These are phyloP conservation scores for Sogatella furcifera DNA, from an alignment of 1,140 invertebrate genomes.

Conservation along the genomic window DNA sequence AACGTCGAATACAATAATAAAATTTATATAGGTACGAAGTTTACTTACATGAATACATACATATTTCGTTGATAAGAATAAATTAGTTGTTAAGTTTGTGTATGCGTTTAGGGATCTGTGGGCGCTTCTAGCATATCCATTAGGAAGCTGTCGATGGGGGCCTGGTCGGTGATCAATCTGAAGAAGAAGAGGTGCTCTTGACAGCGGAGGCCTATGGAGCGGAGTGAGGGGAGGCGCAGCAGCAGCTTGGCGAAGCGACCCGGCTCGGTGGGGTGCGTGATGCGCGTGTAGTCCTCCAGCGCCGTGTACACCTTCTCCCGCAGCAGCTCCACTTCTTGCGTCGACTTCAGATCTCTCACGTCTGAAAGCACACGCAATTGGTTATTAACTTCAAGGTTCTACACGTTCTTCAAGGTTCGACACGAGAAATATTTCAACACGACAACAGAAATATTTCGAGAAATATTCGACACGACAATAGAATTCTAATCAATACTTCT, in stretches of 20 bases:
- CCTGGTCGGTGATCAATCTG: conserved; percentile 68
- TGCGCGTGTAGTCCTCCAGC: conserved; percentile 87
- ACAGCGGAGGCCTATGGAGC: conserved; percentile 93
- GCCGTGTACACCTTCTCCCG: conserved; percentile 91
- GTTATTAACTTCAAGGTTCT: too few relatives aligned
- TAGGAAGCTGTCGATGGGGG: conserved; percentile 55
- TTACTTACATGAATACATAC: too few relatives aligned
- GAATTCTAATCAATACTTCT: too few relatives aligned
- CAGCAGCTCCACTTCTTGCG: conserved; percentile 72
- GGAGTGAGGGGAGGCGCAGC: conserved; percentile 81
- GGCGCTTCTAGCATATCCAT: conserved; percentile 56
- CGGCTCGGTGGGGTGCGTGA: conserved; percentile 77
- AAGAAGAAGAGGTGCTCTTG: conserved; percentile 93
- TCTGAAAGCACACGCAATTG: too few relatives aligned
- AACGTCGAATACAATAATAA: too few relatives aligned
- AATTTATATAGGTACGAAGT: too few relatives aligned
- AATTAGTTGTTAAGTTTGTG: too few relatives aligned
- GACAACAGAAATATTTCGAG: too few relatives aligned
- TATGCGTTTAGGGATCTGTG: conserved; percentile 32
- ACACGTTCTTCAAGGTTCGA: too few relatives aligned
- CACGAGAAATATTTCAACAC: too few relatives aligned
- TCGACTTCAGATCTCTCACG: conserved; percentile 74
- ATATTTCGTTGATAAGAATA: too few relatives aligned
- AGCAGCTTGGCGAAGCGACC: conserved; percentile 91
- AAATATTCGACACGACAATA: too few relatives aligned